phyloP scores from a whole-genome alignment of 2,888 invertebrate genomes.

The Choreutis nemorana region DNA sequence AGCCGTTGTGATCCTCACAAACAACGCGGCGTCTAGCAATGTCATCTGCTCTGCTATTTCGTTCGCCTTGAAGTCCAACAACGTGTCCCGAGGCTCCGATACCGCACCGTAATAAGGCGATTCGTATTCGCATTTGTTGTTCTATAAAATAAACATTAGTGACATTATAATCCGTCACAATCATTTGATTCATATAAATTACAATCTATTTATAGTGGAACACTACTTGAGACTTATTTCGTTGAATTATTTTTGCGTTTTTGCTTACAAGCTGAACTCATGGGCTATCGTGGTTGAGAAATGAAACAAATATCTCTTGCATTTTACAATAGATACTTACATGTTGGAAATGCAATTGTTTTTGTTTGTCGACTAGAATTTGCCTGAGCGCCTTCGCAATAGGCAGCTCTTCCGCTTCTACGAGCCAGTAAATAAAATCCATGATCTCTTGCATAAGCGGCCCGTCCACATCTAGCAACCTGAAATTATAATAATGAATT shows the following conservation, averaged over 20 bases:
- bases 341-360: slow-evolving; percentile 63
- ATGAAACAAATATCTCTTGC: too few relatives aligned
- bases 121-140: slow-evolving; percentile 52
- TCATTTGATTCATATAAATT: too few relatives aligned
- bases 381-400: slow-evolving; percentile 90
- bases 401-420: slow-evolving; percentile 90
- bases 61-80: slow-evolving; percentile 92
- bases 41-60: slow-evolving; percentile 99
- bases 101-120: slow-evolving; percentile 48
- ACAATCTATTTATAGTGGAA: too few relatives aligned
- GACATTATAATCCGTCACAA: neutral
- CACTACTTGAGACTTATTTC: too few relatives aligned
- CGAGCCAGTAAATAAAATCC: slow-evolving; percentile 93
- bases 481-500: too few relatives aligned
- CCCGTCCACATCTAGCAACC: slow-evolving; percentile 85
- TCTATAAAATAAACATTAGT: slow-evolving; percentile 10
- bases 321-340: slow-evolving; percentile 24
- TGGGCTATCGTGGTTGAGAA: too few relatives aligned
- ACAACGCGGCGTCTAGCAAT: slow-evolving; percentile 91
- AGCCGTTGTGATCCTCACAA: slow-evolving; percentile 95
- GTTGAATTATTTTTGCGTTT: too few relatives aligned
- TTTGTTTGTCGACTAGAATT: slow-evolving; percentile 89
- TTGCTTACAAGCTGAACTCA: too few relatives aligned
- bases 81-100: slow-evolving; percentile 61
- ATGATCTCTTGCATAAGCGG: slow-evolving; percentile 82